A percentile compares a stretch with the other conserved stretches of the same genome.
phyloP scores from a whole-genome alignment of 2,888 invertebrate species.

The Cantharis lateralis region DNA sequence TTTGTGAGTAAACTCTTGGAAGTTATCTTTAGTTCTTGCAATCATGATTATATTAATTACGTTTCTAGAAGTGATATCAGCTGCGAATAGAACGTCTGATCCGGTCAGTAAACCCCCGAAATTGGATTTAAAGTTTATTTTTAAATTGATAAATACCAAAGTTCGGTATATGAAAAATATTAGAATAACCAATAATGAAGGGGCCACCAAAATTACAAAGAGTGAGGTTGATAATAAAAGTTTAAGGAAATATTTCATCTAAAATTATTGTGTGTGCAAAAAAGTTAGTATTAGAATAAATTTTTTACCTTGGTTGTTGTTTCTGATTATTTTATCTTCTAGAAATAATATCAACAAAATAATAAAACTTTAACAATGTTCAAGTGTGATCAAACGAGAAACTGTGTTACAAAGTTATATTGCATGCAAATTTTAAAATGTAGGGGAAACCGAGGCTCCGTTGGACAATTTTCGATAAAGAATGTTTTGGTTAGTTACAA shows the following conservation, averaged over 20 bases:
- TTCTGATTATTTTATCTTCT: too few relatives aligned
- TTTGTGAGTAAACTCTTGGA: neutral
- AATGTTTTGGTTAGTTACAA: too few relatives aligned
- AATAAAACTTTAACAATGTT: too few relatives aligned
- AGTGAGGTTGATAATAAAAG: neutral
- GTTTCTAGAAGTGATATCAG: conserved; percentile 57
- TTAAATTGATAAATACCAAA: conserved; percentile 32
- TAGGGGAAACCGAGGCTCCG: too few relatives aligned
- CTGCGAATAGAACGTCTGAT: conserved; percentile 61
- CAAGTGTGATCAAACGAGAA: too few relatives aligned
- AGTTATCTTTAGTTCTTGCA: conserved; percentile 41
- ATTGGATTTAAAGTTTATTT: conserved; percentile 44
- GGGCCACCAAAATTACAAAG: neutral
- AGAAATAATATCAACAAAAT: too few relatives aligned
- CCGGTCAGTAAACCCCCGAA: conserved; percentile 59
- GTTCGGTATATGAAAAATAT: conserved; percentile 25
- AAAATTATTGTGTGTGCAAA: neutral
- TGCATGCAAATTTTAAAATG: too few relatives aligned
- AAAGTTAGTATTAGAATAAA: too few relatives aligned
- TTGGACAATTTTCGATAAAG: too few relatives aligned
- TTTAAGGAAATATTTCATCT: neutral
- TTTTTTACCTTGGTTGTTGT: too few relatives aligned
- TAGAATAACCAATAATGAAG: neutral
- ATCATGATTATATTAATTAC: conserved; percentile 59
- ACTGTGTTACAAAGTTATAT: too few relatives aligned